Evolutionary conservation across 2,113 vertebrate species (phyloP), one percentile per base, ranked within the genome.

Genomic region (Cervus canadensis): DNA sequence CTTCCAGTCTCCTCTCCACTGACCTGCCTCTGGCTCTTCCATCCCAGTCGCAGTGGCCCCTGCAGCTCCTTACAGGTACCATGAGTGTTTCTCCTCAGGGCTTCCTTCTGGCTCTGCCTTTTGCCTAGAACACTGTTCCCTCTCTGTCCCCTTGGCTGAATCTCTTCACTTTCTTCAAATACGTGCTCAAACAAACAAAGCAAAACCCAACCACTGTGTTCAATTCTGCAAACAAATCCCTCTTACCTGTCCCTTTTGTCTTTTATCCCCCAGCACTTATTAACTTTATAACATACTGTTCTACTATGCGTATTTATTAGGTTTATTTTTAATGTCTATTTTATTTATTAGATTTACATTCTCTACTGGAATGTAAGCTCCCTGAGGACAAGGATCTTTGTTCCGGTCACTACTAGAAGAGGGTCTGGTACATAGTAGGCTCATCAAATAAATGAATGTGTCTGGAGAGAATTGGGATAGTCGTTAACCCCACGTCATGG

Each of bases 181-280:
- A 26, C 10, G 40, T 74, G 7, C 21, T 83, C 40, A 50, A 6
- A 26, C 4, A 48, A 36, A 9, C 7, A 45, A 45, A 84, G 33
- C 45, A 40, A 33, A 21, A 3, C 16, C 6, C 0, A 0, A 16
- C 21, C 26, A 33, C 16, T 4, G 4, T 81, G 21, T 48, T 36
- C 36, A 40, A 40, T 71, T 81, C 25, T 64, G 43, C 40, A n/a
- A 23, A 2, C n/a, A 7, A 62, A 81, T 3, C 0, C 2, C 21
- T 6, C 19, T 45, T 45, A 33, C 13, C 21, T 76, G 40, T 1
- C 6, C 45, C 48, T 76, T 64, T 8, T 15, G 1, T 10, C 45
- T 21, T 11, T 4, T 21, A 7, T 1, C 1, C 16, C 17, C 33
- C 16, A 40, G 33, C 13, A 6, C 17, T 87, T 64, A 30, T 16